Evolutionary conservation across 1,140 invertebrate genomes (phyloP), one percentile per base, ranked within the genome.

Genomic region (Venustaconcha ellipsiformis): DNA sequence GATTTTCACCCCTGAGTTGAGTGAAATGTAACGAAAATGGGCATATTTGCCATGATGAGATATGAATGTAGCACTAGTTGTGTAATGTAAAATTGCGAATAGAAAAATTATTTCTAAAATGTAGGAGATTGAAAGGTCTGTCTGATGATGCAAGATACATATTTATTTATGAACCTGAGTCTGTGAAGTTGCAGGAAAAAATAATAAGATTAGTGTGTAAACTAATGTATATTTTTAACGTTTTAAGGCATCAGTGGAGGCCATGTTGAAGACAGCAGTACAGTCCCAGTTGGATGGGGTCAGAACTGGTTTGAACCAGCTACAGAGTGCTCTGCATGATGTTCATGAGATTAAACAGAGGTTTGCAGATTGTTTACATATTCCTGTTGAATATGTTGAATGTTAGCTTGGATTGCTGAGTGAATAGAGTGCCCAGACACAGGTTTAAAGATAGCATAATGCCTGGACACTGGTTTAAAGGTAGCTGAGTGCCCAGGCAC

Each of bases 261-360:
- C 97, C 17, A 95, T 98, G 93, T 89, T 99, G 20, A 99, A 99
- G 91, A 98, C 97, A n/a, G 96, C 97, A 12, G 96, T 99, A 91
- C 97, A 99, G 90, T 97, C 96, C 84, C 97, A 99, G 90, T 89
- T 99, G 59, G 98, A 99, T 91, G 97, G 97, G 0, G 97, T 99
- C 0, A 93, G 95, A 83, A 95, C 96, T 15, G 98, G 97, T 0
- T 92, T 99, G n/a, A 94, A 95, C 85, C 95, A 99, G 87, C 90
- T 99, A 18, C 93, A 96, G 76, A 87, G 85, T 84, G 88, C 86
- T 62, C 90, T 96, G 30, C 92, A 94, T 83, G 96, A 97, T 91
- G 94, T 99, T 12, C 89, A 92, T 70, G 91, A 93, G 58, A 93
- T 95, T 57, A 94, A 95, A 84, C 86, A 90, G 90, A 95, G 89